Evolutionary conservation across 1,140 invertebrate species (phyloP).

Genomic region (Melitaea cinxia): DNA sequence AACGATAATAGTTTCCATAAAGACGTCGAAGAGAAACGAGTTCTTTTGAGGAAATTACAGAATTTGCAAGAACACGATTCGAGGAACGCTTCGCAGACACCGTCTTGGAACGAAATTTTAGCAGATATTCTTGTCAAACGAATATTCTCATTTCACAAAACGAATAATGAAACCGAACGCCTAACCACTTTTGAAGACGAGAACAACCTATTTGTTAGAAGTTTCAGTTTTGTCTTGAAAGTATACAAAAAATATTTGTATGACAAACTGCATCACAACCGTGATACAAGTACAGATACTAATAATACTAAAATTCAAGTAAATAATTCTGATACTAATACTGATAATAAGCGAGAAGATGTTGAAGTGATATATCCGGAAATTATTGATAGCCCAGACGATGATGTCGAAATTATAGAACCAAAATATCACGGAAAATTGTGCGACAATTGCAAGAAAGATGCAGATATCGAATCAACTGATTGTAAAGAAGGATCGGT

Average conservation of each 20-base stretch:
- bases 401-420: constrained; percentile 63
- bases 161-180: constrained; percentile 31
- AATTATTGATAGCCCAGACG: constrained; percentile 25
- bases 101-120: constrained; percentile 63
- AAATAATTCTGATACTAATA: background rate
- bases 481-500: constrained; percentile 52
- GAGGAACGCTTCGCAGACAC: constrained; percentile 37
- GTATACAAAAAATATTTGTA: constrained; percentile 59
- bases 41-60: constrained; percentile 60
- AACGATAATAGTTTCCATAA: constrained; percentile 31
- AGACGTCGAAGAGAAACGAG: constrained; percentile 41
- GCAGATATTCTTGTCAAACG: constrained; percentile 61
- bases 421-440: constrained; percentile 61
- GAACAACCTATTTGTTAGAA: constrained; percentile 38
- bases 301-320: background rate
- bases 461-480: constrained; percentile 3
- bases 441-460: constrained; percentile 35
- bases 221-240: constrained; percentile 49
- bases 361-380: too few species aligned
- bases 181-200: constrained; percentile 25
- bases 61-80: constrained; percentile 47
- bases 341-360: too few species aligned
- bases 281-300: background rate
- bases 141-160: constrained; percentile 48
- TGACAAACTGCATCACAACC: constrained; percentile 23